These are phyloP conservation scores for Hyposoter didymator DNA, from an alignment of 2,888 invertebrate species.

Conservation along the genomic window DNA sequence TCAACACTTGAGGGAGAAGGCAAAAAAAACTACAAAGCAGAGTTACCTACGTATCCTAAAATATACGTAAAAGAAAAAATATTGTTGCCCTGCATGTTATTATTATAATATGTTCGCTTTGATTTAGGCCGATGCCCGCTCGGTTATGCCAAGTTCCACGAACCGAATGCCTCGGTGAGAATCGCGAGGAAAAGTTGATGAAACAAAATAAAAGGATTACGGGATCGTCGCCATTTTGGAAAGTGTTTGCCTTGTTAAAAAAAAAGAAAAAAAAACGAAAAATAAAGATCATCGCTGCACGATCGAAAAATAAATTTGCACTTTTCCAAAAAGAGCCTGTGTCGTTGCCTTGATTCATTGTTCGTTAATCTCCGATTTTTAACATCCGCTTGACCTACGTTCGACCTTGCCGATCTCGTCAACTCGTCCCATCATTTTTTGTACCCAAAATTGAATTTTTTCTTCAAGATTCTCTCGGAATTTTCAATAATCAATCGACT, in stretches of 20 bases:
- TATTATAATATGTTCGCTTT: constrained; percentile 60
- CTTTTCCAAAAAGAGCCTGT: constrained; percentile 71
- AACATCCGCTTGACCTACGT: background rate
- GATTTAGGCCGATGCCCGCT: constrained; percentile 53
- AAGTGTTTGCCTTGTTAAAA: constrained; percentile 60
- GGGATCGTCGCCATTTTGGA: constrained; percentile 48
- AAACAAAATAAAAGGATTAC: constrained; percentile 33
- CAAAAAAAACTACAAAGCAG: constrained; percentile 23
- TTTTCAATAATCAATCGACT: background rate
- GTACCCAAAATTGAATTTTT: background rate
- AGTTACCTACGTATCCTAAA: constrained; percentile 26
- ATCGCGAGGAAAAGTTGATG: constrained; percentile 14
- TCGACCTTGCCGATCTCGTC: background rate
- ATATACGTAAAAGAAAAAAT: constrained; percentile 43
- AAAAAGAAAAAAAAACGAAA: constrained; percentile 37
- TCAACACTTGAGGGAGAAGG: constrained; percentile 5
- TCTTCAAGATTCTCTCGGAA: background rate
- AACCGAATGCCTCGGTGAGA: background rate
- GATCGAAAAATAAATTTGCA: constrained; percentile 73
- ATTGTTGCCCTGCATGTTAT: constrained; percentile 59
- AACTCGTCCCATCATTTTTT: constrained; percentile 2
- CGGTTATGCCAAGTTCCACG: constrained; percentile 12
- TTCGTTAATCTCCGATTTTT: constrained; percentile 4
- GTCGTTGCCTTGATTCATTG: constrained; percentile 64
- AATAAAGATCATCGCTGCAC: constrained; percentile 70